Evolutionary conservation across 2,113 vertebrate genomes (phyloP).

Genomic region (Larimichthys crocea): DNA sequence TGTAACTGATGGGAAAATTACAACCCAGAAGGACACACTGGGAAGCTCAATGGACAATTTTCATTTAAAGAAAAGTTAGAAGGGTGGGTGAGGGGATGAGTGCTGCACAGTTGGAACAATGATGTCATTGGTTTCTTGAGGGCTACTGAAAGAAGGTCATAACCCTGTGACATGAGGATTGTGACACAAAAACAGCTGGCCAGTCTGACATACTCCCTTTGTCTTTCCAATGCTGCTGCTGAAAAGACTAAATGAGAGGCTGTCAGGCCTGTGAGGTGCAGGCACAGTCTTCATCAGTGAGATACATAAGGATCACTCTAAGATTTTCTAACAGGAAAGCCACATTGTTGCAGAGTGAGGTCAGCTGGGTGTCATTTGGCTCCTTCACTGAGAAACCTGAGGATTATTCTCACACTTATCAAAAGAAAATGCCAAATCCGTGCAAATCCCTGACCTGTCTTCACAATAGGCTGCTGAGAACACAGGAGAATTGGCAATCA

Average conservation of each 20-base stretch:
- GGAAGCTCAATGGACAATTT: slow-evolving; percentile 25
- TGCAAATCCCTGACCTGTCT: slow-evolving; percentile 57
- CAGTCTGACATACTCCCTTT: slow-evolving; percentile 67
- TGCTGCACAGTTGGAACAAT: slow-evolving; percentile 62
- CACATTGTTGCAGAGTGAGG: slow-evolving; percentile 45
- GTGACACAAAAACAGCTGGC: slow-evolving; percentile 76
- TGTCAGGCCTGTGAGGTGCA: slow-evolving; percentile 39
- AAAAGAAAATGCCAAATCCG: slow-evolving; percentile 67
- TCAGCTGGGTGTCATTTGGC: slow-evolving; percentile 61
- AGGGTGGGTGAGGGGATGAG: slow-evolving; percentile 38
- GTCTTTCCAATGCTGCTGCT: slow-evolving; percentile 46
- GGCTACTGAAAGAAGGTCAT: slow-evolving; percentile 63
- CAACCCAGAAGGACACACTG: slow-evolving; percentile 22
- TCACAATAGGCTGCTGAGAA: slow-evolving; percentile 55
- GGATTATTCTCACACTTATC: slow-evolving; percentile 46
- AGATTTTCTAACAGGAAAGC: slow-evolving; percentile 39
- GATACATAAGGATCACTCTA: slow-evolving; percentile 38
- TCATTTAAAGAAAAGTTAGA: slow-evolving; percentile 9
- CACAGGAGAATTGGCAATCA: slow-evolving; percentile 52
- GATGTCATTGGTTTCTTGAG: slow-evolving; percentile 76
- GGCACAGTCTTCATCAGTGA: slow-evolving; percentile 31
- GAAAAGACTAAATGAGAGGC: slow-evolving; percentile 61
- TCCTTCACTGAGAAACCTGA: slow-evolving; percentile 48
- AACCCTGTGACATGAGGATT: slow-evolving; percentile 67
- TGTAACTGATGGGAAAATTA: slow-evolving; percentile 39